Conservation (phyloP, 2,113 vertebrate species). For the Sebastes schlegelii region DNA sequence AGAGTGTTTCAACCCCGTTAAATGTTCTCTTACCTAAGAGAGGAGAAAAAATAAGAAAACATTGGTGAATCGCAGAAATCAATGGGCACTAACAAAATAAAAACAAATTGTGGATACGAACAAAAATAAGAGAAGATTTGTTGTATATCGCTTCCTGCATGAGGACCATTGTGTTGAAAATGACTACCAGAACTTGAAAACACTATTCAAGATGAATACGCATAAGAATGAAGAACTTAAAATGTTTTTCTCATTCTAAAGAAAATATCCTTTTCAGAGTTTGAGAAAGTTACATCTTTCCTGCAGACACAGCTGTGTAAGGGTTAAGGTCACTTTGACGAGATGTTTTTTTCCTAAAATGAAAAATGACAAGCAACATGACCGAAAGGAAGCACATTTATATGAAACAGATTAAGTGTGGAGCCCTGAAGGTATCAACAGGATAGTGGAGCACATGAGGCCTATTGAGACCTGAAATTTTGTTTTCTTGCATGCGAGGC, state of each 20-base stretch:
- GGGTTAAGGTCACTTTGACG: neutral
- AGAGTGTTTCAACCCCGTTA: no score
- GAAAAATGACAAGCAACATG: slow-evolving; percentile 24
- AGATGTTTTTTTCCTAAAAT: neutral
- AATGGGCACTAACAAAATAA: no score
- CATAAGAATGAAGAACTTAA: neutral
- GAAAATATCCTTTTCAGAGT: neutral
- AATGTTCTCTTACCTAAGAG: no score
- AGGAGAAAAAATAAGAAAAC: no score
- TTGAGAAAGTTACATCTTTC: neutral
- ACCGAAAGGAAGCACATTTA: neutral
- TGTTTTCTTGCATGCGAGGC: slow-evolving; percentile 14
- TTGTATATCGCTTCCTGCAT: no score
- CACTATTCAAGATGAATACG: neutral
- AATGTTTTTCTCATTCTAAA: neutral
- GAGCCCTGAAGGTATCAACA: slow-evolving; percentile 2
- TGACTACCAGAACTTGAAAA: neutral
- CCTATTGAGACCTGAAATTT: slow-evolving; percentile 14
- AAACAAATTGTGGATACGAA: no score
- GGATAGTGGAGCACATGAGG: slow-evolving; percentile 13
- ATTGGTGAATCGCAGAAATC: no score
- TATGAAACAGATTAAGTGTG: slow-evolving; percentile 22
- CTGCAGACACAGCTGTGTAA: neutral
- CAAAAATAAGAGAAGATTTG: no score
- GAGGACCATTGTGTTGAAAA: no score